Evolutionary conservation across 2,113 vertebrate species (phyloP).

Genomic region (Passer montanus): DNA sequence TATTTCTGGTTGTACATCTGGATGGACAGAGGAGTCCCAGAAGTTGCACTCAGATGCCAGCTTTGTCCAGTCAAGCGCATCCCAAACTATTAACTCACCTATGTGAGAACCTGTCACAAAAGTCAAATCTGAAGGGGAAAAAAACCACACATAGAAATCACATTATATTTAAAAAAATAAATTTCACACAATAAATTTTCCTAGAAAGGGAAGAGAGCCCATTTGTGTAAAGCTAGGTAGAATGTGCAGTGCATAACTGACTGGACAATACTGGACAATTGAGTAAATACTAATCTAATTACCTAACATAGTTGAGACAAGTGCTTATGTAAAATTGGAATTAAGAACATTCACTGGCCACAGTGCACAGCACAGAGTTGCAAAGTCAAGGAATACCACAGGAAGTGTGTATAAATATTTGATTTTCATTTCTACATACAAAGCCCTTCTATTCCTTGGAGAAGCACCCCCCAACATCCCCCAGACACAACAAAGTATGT

Average conservation of each 20-base stretch:
- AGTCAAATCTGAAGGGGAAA: constrained; percentile 65
- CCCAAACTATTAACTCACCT: constrained; percentile 94
- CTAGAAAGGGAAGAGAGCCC: neutral
- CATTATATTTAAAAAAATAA: neutral
- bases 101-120: constrained; percentile 91
- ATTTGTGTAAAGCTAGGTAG: neutral
- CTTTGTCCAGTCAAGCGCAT: constrained; percentile 84
- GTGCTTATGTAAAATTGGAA: neutral
- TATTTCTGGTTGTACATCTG: constrained; percentile 81
- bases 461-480: neutral
- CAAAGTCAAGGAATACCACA: neutral
- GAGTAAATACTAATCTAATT: neutral
- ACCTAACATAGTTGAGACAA: neutral
- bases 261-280: neutral
- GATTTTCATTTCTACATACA: neutral
- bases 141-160: neutral
- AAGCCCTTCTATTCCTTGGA: neutral
- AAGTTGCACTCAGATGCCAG: constrained; percentile 83
- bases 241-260: neutral
- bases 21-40: constrained; percentile 81
- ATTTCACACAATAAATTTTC: neutral
- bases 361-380: neutral
- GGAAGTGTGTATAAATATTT: neutral
- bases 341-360: neutral
- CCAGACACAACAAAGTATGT: neutral